phyloP scores from a whole-genome alignment of 2,888 invertebrate genomes.

The Drosophila meridiana region DNA sequence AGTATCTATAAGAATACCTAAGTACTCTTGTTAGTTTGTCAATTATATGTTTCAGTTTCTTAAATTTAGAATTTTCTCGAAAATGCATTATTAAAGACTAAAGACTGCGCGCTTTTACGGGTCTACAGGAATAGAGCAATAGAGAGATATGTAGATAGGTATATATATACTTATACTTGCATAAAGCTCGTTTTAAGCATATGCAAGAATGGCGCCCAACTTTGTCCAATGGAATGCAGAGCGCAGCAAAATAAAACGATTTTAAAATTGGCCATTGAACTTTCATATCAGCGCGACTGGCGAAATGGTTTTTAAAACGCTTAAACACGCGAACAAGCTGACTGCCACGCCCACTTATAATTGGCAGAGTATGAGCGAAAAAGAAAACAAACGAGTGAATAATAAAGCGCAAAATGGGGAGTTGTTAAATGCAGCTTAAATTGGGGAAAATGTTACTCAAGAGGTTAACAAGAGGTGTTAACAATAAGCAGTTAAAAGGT shows the following conservation, averaged over 20 bases:
- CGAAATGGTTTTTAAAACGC: conserved; percentile 57
- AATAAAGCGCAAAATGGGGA: not conserved
- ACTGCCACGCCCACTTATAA: conserved; percentile 52
- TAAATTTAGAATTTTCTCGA: too few species aligned
- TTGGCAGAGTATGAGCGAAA: conserved; percentile 38
- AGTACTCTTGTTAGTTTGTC: too few species aligned
- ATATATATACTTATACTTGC: not conserved
- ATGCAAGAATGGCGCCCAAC: conserved; percentile 53
- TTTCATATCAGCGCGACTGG: conserved; percentile 58
- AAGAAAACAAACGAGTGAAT: not conserved
- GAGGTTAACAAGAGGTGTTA: not conserved
- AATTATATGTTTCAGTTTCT: not conserved
- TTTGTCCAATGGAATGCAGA: conserved; percentile 38
- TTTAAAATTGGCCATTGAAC: conserved; percentile 74
- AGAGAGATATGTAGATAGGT: not conserved
- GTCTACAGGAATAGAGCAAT: not conserved
- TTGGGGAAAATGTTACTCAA: not conserved
- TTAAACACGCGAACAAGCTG: conserved; percentile 66
- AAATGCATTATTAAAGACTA: not conserved
- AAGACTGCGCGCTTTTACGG: not conserved
- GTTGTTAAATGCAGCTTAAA: conserved; percentile 3
- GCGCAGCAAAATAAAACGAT: conserved; percentile 33
- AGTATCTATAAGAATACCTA: too few species aligned
- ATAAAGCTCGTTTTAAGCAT: not conserved
- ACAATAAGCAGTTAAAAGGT: not conserved